Conservation (phyloP, 2,113 vertebrate genomes). For the Entelurus aequoreus region DNA sequence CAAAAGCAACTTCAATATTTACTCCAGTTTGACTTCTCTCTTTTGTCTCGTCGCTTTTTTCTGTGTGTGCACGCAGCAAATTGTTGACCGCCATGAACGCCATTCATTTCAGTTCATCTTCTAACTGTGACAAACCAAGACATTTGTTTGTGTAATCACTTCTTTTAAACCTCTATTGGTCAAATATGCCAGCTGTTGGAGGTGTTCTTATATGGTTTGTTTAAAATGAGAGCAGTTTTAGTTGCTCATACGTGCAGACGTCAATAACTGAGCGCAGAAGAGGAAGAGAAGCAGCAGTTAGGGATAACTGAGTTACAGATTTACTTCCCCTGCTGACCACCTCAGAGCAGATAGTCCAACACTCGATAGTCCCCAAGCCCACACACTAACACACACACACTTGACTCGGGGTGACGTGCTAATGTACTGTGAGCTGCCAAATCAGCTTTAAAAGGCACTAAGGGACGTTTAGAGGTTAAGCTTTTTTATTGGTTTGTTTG, state of each 20-base stretch:
- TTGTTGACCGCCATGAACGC: too few relatives aligned
- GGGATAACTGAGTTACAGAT: slow-evolving; percentile 36
- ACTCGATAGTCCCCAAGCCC: slow-evolving; percentile 41
- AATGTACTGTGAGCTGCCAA: slow-evolving; percentile 11
- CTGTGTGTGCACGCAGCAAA: too few relatives aligned
- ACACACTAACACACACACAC: not conserved
- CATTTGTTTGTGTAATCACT: too few relatives aligned
- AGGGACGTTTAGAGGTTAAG: slow-evolving; percentile 28
- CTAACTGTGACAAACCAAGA: too few relatives aligned
- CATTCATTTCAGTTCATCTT: too few relatives aligned
- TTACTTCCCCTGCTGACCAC: slow-evolving; percentile 3
- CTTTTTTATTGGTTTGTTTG: slow-evolving; percentile 9
- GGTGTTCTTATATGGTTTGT: too few relatives aligned
- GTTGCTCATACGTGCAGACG: not conserved
- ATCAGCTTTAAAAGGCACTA: slow-evolving; percentile 27
- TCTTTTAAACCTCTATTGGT: too few relatives aligned
- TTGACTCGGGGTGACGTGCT: slow-evolving; percentile 27
- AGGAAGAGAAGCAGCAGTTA: not conserved
- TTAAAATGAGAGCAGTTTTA: too few relatives aligned
- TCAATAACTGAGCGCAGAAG: slow-evolving; percentile 1
- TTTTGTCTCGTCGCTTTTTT: too few relatives aligned
- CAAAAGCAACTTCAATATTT: too few relatives aligned
- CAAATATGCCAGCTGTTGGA: too few relatives aligned
- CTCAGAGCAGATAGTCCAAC: slow-evolving; percentile 21
- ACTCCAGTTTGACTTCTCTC: too few relatives aligned